Evolutionary conservation across 2,888 invertebrate genomes (phyloP), one percentile per base, ranked within the genome.

Genomic region (Ligdia adustata): DNA sequence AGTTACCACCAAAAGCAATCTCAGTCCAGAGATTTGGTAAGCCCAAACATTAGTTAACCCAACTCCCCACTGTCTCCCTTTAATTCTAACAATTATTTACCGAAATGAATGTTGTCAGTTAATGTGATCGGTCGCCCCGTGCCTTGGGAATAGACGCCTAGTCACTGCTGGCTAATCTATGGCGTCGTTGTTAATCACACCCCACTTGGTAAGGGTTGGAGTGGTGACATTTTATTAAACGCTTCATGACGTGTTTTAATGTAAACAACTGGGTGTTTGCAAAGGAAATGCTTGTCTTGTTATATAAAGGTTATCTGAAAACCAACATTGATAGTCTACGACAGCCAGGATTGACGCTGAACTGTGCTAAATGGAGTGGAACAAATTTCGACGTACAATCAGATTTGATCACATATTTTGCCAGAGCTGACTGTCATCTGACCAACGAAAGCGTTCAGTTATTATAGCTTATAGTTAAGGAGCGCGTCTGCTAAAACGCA

Each of bases 111-210:
- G 46, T 52, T 48, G 52, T 57, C 55, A 39, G 22, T 29, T 22
- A 38, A 42, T 39, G 20, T 43, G 43, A 49, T 49, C 43, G 42
- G 11, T 11, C 41, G 11, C 29, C 26, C 24, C n/a, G 14, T 5
- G 39, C 39, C 28, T 24, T 6, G 57, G 57, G 54, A 56, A 49
- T 55, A 37, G 42, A 38, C 37, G 38, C 57, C 59, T 61, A 27
- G 4, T 18, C 1, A 37, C 37, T 37, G 15, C n/a, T 14, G 14
- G 3, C 14, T 26, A 37, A 15, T 9, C 35, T 37, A 15, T 15
- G 37, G 9, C 15, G 11, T 9, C 48, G 54, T 56, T 60, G 62
- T 67, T 72, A 67, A 66, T 74, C 64, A 62, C 68, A 73, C 69
- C 70, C 64, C n/a, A 66, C 65, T 64, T 73, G 38, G 32, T 64